Evolutionary conservation across 2,888 invertebrate species (phyloP).

Genomic region (Rotaria magnacalcarata): DNA sequence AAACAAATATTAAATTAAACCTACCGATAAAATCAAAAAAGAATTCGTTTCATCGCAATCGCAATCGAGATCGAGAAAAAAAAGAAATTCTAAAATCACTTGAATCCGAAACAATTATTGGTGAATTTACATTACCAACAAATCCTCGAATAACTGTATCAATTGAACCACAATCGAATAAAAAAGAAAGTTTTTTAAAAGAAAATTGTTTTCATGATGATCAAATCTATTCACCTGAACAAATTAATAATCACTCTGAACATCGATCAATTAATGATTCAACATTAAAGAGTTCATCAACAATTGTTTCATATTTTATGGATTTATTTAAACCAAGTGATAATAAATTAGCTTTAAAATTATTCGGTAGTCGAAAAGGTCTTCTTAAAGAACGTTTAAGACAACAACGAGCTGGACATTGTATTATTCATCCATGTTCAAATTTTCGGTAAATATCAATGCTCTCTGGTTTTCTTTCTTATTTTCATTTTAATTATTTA

Average conservation of each 20-base stretch:
- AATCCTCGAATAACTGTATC: conserved; percentile 37
- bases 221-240: background rate
- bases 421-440: conserved; percentile 99
- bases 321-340: conserved; percentile 91
- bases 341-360: conserved; percentile 98
- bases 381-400: conserved; percentile 95
- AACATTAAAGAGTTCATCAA: background rate
- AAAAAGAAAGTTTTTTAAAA: background rate
- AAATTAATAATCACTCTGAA: too few species aligned
- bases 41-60: too few species aligned
- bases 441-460: conserved; percentile 80
- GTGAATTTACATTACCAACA: conserved; percentile 37
- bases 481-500: conserved; percentile 62
- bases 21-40: too few species aligned
- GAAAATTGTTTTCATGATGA: background rate
- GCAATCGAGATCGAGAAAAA: too few species aligned
- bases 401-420: conserved; percentile 94
- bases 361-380: conserved; percentile 97
- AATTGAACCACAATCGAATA: conserved; percentile 31
- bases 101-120: background rate
- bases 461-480: background rate
- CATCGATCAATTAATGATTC: too few species aligned
- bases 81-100: too few species aligned
- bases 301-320: conserved; percentile 31
- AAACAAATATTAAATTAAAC: too few species aligned